Conservation (phyloP, 2,797 vertebrate genomes). For the Cyprinodon diabolis region DNA sequence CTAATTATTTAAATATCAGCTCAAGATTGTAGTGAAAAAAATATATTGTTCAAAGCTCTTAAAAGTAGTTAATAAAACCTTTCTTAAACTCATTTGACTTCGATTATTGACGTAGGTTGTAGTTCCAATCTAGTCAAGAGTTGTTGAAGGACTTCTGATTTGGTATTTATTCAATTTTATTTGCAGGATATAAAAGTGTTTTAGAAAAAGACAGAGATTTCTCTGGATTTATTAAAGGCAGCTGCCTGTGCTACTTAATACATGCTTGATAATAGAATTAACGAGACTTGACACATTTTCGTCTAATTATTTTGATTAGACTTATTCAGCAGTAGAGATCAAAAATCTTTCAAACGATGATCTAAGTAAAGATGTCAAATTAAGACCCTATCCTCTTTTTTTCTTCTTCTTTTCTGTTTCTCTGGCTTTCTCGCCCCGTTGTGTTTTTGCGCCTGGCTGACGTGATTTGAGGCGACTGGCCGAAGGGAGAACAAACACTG, state of each 20-base stretch:
- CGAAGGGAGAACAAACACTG: conserved; percentile 73
- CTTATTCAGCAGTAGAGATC: not conserved
- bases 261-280: not conserved
- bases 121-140: not conserved
- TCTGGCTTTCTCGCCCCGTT: conserved; percentile 13
- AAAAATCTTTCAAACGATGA: not conserved
- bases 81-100: too few relatives aligned
- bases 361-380: conserved; percentile 6
- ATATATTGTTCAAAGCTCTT: not conserved
- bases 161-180: not conserved
- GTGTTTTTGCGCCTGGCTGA: conserved; percentile 51
- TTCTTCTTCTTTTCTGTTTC: conserved; percentile 7
- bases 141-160: not conserved
- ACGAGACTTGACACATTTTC: not conserved
- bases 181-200: not conserved
- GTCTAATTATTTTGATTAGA: conserved; percentile 6
- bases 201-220: not conserved
- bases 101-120: not conserved
- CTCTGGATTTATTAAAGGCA: not conserved
- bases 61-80: not conserved
- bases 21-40: not conserved
- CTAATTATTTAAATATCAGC: not conserved
- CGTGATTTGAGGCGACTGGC: conserved; percentile 71
- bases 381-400: not conserved
- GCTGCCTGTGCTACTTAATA: not conserved